Evolutionary conservation across 2,113 vertebrate genomes (phyloP).

Genomic region (Centrocercus urophasianus): DNA sequence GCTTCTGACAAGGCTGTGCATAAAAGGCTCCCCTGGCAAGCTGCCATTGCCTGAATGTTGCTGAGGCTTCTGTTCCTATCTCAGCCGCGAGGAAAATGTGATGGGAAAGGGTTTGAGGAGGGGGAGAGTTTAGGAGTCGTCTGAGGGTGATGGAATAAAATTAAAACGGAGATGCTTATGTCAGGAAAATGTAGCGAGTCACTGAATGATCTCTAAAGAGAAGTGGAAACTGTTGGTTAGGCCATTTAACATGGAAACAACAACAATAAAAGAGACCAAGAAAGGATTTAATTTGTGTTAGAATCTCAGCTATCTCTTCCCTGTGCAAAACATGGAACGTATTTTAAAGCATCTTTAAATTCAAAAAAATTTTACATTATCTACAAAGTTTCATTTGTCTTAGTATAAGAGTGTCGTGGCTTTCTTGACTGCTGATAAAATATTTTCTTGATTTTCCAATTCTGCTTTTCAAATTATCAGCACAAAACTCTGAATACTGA

Average conservation of each 20-base stretch:
- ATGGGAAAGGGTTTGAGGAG: background rate
- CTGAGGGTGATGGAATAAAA: background rate
- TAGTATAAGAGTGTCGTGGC: background rate
- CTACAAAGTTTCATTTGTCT: background rate
- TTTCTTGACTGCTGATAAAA: background rate
- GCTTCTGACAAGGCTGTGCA: background rate
- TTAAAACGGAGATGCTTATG: background rate
- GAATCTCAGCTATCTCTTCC: background rate
- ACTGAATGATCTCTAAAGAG: background rate
- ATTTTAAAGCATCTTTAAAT: background rate
- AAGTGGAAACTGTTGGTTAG: background rate
- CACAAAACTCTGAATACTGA: background rate
- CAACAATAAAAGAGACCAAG: background rate
- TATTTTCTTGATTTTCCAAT: background rate
- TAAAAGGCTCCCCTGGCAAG: background rate
- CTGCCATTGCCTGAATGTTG: background rate
- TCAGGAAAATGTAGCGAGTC: accelerated
- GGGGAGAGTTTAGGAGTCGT: background rate
- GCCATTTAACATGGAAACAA: background rate
- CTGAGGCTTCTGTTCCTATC: background rate
- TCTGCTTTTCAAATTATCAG: background rate
- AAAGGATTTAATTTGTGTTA: background rate
- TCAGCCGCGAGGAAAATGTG: background rate
- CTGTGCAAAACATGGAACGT: background rate
- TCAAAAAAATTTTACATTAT: background rate